Conservation (phyloP, 2,888 invertebrate species). For the Acanthosepion pharaonis region DNA sequence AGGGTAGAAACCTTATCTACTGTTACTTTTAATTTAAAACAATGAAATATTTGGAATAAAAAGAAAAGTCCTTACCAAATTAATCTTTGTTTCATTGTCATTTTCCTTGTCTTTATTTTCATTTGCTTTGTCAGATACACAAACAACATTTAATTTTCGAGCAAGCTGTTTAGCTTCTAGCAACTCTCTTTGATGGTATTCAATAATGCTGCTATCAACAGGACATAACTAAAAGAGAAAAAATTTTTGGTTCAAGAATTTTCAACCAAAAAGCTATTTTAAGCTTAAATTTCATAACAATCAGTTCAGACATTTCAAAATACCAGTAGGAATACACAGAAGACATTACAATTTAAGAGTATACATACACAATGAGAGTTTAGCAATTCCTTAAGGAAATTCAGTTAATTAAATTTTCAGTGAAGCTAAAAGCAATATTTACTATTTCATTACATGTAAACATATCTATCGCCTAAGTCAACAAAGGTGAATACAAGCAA, state of each 20-base stretch:
- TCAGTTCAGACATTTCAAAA: background rate
- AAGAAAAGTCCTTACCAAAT: conserved; percentile 59
- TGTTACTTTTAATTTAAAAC: background rate
- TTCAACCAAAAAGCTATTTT: background rate
- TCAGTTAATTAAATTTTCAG: background rate
- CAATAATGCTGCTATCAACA: conserved; percentile 86
- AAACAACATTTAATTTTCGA: conserved; percentile 84
- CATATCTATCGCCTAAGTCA: background rate
- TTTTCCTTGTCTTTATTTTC: conserved; percentile 67
- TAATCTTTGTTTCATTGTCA: conserved; percentile 64
- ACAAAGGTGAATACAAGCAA: background rate
- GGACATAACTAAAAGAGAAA: conserved; percentile 82
- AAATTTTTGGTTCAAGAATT: background rate
- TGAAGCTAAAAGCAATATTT: background rate
- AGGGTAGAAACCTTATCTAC: background rate
- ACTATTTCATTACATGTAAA: background rate
- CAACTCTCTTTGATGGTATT: conserved; percentile 87
- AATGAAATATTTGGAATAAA: background rate
- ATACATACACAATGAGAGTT: background rate
- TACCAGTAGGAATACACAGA: background rate
- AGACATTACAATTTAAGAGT: background rate
- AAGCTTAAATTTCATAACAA: background rate
- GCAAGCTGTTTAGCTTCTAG: conserved; percentile 82
- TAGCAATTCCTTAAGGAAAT: background rate
- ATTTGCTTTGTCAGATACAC: conserved; percentile 66